Percentiles rank a stretch among this genome's conserved stretches.
These are phyloP conservation scores for Salvator merianae DNA, from an alignment of 2,113 vertebrate species.

Conservation along the genomic window DNA sequence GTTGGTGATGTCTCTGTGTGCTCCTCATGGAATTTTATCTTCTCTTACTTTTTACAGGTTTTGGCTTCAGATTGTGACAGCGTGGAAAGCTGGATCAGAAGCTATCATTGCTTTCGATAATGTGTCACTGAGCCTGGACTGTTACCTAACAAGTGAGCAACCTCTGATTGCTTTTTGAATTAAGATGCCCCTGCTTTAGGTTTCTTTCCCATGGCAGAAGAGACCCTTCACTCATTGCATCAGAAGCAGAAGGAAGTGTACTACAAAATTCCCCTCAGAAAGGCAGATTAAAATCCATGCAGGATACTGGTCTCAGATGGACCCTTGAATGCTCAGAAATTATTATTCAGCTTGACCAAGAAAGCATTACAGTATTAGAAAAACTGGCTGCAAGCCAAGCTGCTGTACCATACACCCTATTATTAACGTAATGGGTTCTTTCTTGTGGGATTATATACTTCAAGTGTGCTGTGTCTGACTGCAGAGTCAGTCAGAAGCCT, in stretches of 20 bases:
- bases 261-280: not conserved
- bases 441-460: not conserved
- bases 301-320: not conserved
- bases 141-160: slow-evolving; percentile 95
- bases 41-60: slow-evolving; percentile 78
- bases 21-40: slow-evolving; percentile 29
- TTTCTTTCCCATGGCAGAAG: not conserved
- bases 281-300: not conserved
- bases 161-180: slow-evolving; percentile 29
- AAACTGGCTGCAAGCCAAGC: no score
- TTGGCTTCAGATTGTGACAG: slow-evolving; percentile 89
- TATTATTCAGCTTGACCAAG: not conserved
- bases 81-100: slow-evolving; percentile 83
- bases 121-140: slow-evolving; percentile 93
- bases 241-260: not conserved
- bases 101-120: slow-evolving; percentile 90
- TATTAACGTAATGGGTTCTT: not conserved
- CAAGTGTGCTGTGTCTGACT: not conserved
- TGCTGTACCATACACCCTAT: not conserved
- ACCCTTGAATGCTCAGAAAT: not conserved
- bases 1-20: not conserved
- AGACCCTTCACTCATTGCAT: not conserved
- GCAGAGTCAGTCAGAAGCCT: not conserved
- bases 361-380: no score
- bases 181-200: not conserved